Evolutionary conservation across 2,888 invertebrate genomes (phyloP), one percentile per base, ranked within the genome.

Genomic region (Villa cingulata): DNA sequence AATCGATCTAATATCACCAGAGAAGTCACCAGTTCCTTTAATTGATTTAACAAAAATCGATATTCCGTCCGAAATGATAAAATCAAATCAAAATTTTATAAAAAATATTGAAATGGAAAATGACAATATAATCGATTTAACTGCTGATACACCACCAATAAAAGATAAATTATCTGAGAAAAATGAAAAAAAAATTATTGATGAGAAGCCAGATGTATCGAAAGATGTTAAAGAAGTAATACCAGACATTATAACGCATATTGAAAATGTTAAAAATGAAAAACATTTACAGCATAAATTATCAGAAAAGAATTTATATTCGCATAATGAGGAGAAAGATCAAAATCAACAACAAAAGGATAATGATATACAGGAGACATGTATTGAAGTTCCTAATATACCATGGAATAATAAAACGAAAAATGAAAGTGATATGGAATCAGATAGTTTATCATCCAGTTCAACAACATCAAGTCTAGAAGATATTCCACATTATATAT

Each of bases 361-460:
- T 17, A 59, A 56, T 36, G 62, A 64, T 32, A 60, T 62, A 9
- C 83, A 74, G 57, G 78, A 80, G 61, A 77, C 77, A 1, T 74
- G 75, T 3, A 80, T 82, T 41, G 70, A 78, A 50, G 81, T 82
- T 10, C 81, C 83, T 0, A 61, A 64, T 43, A 67, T 69, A 51
- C 63, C 64, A 1, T 69, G 69, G 69, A 48, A 50, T 37, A 71
- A 52, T 56, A 74, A 62, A 62, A 66, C 59, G 56, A 65, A 53
- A 57, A 66, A 62, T 17, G 66, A 68, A 18, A 57, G 62, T 3
- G 76, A 77, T 41, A 71, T 79, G 38, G 78, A 78, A 18, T 75
- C 77, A 1, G 82, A 83, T 57, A 62, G 59, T 36, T 55, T 65
- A 47, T 65, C 66, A 7, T 63, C 61, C 47, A 59, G 59, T 43